Conservation (phyloP, 2,113 vertebrate genomes). For the Trachemys scripta region DNA sequence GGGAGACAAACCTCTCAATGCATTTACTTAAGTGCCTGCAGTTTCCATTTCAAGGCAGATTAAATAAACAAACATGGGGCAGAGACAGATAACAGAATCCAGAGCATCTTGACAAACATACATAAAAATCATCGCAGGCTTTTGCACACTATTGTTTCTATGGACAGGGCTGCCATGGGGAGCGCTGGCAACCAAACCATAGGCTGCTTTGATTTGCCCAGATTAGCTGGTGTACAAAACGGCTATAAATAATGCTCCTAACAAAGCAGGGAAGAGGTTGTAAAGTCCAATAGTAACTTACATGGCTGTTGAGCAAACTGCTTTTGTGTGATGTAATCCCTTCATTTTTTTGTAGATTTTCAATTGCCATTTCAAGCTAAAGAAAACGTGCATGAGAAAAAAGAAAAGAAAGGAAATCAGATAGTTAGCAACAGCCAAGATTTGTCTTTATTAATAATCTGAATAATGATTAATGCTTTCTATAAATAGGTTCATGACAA, state of each 20-base stretch:
- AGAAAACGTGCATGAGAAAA: slow-evolving; percentile 83
- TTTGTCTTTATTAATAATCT: slow-evolving; percentile 68
- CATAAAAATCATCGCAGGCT: not conserved
- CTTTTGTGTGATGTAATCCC: slow-evolving; percentile 99
- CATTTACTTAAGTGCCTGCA: slow-evolving; percentile 48
- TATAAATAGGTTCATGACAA: slow-evolving; percentile 27
- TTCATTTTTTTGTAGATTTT: slow-evolving; percentile 99
- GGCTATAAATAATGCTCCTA: slow-evolving; percentile 10
- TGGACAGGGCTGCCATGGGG: slow-evolving; percentile 4
- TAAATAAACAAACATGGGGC: slow-evolving; percentile 35
- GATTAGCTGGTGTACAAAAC: slow-evolving; percentile 8
- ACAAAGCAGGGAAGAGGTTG: slow-evolving; percentile 42
- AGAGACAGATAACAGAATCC: not conserved
- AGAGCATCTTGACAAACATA: slow-evolving; percentile 29
- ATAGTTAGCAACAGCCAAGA: slow-evolving; percentile 90
- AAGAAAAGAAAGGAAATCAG: slow-evolving; percentile 90
- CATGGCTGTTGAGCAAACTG: slow-evolving; percentile 99
- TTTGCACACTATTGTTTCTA: not conserved
- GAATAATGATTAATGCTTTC: slow-evolving; percentile 59
- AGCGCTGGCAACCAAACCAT: not conserved
- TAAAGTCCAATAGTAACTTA: slow-evolving; percentile 86
- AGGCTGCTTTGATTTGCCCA: not conserved
- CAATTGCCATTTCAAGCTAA: slow-evolving; percentile 99
- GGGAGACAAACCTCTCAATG: slow-evolving; percentile 3
- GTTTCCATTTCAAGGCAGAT: slow-evolving; percentile 26